Evolutionary conservation across 1,140 invertebrate genomes (phyloP).

Genomic region (Cotesia typhae): DNA sequence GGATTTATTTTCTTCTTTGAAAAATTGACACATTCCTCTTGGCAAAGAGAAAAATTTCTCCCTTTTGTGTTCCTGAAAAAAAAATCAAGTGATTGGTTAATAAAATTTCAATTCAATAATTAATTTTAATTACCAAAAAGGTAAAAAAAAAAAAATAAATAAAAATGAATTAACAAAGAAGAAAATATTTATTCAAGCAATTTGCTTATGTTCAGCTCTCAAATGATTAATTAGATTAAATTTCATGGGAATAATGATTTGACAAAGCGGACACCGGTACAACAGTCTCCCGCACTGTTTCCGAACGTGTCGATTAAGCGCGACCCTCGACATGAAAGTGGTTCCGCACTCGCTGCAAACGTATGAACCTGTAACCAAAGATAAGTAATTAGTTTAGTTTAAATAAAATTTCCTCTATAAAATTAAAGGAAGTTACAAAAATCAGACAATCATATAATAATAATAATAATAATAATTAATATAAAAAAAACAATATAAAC

Average conservation of each 20-base stretch:
- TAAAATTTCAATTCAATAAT: too few species aligned
- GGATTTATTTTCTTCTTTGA: too few species aligned
- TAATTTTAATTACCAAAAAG: too few species aligned
- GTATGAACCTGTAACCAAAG: slow-evolving; percentile 42
- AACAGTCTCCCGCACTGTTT: slow-evolving; percentile 49
- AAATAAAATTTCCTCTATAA: neutral
- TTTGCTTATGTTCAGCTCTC: slow-evolving; percentile 34
- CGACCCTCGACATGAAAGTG: slow-evolving; percentile 45
- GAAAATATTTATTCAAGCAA: slow-evolving; percentile 31
- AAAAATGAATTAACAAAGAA: too few species aligned
- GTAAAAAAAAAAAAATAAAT: slow-evolving; percentile 35
- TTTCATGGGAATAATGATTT: slow-evolving; percentile 49
- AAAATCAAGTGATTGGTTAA: too few species aligned
- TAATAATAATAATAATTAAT: too few species aligned
- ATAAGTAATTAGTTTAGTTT: slow-evolving; percentile 24
- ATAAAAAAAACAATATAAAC: neutral
- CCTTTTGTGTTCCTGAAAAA: too few species aligned
- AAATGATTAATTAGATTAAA: slow-evolving; percentile 48
- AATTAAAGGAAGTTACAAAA: neutral
- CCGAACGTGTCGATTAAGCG: slow-evolving; percentile 47
- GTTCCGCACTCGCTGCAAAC: slow-evolving; percentile 47
- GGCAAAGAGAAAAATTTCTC: too few species aligned
- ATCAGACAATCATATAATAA: neutral
- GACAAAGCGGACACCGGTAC: slow-evolving; percentile 46
- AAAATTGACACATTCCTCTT: too few species aligned